Evolutionary conservation across 1,140 invertebrate genomes (phyloP), one percentile per base, ranked within the genome.

Genomic region (Penaeus japonicus): DNA sequence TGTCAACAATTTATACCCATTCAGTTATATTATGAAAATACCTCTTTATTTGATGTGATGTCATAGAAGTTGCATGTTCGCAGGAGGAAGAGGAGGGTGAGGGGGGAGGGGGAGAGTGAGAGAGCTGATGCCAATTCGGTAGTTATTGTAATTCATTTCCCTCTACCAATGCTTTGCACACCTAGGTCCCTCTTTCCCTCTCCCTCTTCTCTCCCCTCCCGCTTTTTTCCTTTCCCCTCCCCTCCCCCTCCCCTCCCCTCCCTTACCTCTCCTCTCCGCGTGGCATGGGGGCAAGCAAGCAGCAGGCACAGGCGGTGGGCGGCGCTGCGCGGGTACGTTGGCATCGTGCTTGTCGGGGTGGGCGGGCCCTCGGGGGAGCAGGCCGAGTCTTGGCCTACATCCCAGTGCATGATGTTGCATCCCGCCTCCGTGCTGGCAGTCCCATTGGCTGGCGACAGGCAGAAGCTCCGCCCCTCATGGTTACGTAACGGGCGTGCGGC

Each of bases 361-460:
- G 47, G 47, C 47, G 47, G 35, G 20, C 32, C 5, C 17, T 22
- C 39, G 78, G 53, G 35, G 20, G 17, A 27, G 24, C 15, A 32
- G 54, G n/a, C 24, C 32, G 65, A 24, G 65, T 24, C 35, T 82
- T 53, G 80, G 18, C 12, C 54, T 32, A 30, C 84, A 86, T 86
- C 75, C 27, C 70, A 86, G 84, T 86, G 84, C 84, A 86, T 86
- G 84, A 79, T 86, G 84, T 47, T 79, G 84, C 55, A 62, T 35
- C 84, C 53, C 32, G 47, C 54, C 75, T 62, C 75, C 47, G 53
- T 32, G 27, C 70, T 27, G 18, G 20, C 53, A 35, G 35, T 54
- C 57, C 79, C 84, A 86, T 80, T 86, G 84, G 84, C 73, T 32
- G 39, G 4, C 32, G 57, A n/a, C 12, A 22, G 30, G 30, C 27